phyloP scores from a whole-genome alignment of 2,113 vertebrate species.

The Myiopsitta monachus region DNA sequence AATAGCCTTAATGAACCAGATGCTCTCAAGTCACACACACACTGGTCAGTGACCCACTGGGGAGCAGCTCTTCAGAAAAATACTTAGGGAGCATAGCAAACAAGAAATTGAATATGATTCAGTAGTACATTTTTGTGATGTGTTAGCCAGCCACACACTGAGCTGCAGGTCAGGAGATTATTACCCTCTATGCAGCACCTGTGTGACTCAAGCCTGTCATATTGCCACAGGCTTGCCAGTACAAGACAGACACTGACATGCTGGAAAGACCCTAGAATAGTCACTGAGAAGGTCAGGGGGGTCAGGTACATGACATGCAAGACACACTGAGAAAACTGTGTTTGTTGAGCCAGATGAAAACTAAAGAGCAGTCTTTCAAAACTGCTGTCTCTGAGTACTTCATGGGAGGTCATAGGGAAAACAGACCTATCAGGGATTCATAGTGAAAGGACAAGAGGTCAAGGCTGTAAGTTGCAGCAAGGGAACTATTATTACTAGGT shows the following conservation, averaged over 20 bases:
- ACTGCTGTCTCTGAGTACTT: background rate
- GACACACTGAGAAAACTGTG: background rate
- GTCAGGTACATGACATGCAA: background rate
- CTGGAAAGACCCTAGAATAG: background rate
- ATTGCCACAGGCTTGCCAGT: background rate
- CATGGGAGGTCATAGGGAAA: background rate
- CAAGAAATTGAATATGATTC: background rate
- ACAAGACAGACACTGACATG: background rate
- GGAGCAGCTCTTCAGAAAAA: background rate
- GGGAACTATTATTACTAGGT: background rate
- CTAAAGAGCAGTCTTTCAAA: background rate
- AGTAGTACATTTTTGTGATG: background rate
- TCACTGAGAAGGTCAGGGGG: background rate
- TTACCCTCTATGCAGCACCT: background rate
- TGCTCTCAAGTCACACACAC: background rate
- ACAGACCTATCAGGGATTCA: background rate
- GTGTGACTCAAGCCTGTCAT: background rate
- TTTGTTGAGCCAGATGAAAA: background rate
- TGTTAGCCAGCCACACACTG: background rate
- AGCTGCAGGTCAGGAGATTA: background rate
- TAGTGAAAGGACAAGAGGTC: background rate
- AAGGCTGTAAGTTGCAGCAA: background rate
- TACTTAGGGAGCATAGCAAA: background rate
- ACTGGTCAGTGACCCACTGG: background rate
- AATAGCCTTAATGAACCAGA: background rate